Evolutionary conservation across 2,888 invertebrate genomes (phyloP).

Genomic region (Pristionchus entomophagus): DNA sequence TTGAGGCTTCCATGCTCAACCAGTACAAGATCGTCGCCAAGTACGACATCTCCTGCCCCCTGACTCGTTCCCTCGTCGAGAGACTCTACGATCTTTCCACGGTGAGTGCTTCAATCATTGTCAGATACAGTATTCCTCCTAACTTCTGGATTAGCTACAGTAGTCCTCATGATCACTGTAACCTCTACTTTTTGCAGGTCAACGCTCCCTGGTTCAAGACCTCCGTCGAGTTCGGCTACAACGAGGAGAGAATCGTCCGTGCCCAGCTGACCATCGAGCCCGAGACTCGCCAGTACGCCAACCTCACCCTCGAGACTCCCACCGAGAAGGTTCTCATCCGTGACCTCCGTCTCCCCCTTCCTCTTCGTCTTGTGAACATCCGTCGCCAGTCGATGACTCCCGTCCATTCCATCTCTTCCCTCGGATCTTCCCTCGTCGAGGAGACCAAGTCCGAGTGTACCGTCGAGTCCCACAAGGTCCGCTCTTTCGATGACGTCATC

Average conservation of each 20-base stretch:
- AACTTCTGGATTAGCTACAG: too few species aligned
- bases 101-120: conserved; percentile 69
- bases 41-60: conserved; percentile 54
- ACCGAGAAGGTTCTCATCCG: conserved; percentile 57
- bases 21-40: conserved; percentile 58
- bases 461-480: conserved; percentile 57
- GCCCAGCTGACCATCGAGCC: conserved; percentile 49
- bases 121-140: not conserved
- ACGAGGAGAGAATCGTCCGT: conserved; percentile 29
- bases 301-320: conserved; percentile 49
- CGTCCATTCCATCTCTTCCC: conserved; percentile 44
- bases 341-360: conserved; percentile 56
- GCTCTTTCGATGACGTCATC: conserved; percentile 69
- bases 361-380: conserved; percentile 46
- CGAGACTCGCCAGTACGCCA: conserved; percentile 42
- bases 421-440: conserved; percentile 30
- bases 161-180: too few species aligned
- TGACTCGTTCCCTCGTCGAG: conserved; percentile 51
- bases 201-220: conserved; percentile 11
- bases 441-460: conserved; percentile 53
- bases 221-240: not conserved
- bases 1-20: conserved; percentile 60
- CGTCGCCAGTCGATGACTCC: conserved; percentile 26
- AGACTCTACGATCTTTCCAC: conserved; percentile 65
- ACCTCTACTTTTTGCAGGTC: too few species aligned